A percentile compares a stretch with the other conserved stretches of the same genome.
Evolutionary conservation across 2,888 invertebrate genomes (phyloP).

Genomic region (Helleia helle): DNA sequence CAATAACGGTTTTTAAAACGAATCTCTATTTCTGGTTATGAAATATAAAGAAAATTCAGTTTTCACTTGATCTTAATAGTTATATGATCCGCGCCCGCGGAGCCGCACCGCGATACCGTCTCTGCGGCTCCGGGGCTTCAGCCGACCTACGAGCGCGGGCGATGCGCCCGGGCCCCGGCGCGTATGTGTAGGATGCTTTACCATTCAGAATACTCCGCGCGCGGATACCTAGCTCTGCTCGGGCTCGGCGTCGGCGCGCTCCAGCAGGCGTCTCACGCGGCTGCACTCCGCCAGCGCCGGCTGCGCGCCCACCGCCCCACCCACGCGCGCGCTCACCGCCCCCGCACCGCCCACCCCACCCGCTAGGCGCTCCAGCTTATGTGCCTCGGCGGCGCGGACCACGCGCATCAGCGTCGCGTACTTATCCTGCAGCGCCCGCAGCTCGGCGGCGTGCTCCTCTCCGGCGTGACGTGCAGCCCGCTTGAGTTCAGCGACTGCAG

Average conservation of each 20-base stretch:
- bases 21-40: no score
- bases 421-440: slow-evolving; percentile 74
- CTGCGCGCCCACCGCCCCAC: slow-evolving; percentile 15
- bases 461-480: slow-evolving; percentile 63
- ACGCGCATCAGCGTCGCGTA: slow-evolving; percentile 72
- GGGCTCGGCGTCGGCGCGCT: slow-evolving; percentile 16
- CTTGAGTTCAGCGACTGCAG: slow-evolving; percentile 59
- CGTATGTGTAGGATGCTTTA: no score
- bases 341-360: slow-evolving; percentile 30
- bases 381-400: slow-evolving; percentile 70
- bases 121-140: no score
- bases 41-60: no score
- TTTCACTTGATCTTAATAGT: no score
- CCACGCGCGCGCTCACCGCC: slow-evolving; percentile 43
- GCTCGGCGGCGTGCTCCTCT: slow-evolving; percentile 75
- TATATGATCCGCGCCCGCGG: no score
- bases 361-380: slow-evolving; percentile 67
- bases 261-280: slow-evolving; percentile 25
- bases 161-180: no score
- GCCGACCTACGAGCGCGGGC: no score
- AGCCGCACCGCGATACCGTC: no score
- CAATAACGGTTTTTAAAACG: no score
- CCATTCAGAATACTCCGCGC: no score
- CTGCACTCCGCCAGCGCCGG: slow-evolving; percentile 25
- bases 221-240: no score